phyloP scores from a whole-genome alignment of 1,140 invertebrate species.

The Sarcophaga peregrina region DNA sequence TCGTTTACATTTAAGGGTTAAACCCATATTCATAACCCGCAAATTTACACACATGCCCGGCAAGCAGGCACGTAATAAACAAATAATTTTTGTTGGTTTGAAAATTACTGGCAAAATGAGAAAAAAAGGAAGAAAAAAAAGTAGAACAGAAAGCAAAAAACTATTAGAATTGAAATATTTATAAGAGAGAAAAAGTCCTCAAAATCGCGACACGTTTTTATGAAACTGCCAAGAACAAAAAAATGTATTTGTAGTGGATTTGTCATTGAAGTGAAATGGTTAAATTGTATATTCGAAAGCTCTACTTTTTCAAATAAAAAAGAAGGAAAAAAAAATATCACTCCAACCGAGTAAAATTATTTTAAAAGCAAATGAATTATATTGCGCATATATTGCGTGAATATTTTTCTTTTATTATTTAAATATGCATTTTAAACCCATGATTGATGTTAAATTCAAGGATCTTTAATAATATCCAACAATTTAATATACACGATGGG shows the following conservation, averaged over 20 bases:
- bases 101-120: background rate
- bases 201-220: slow-evolving; percentile 42
- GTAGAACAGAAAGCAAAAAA: background rate
- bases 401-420: too few species aligned
- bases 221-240: background rate
- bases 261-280: background rate
- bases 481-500: too few species aligned
- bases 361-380: too few species aligned
- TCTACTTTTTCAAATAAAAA: background rate
- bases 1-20: too few species aligned
- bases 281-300: slow-evolving; percentile 3
- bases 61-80: slow-evolving; percentile 31
- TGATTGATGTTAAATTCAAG: too few species aligned
- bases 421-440: too few species aligned
- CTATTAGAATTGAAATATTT: background rate
- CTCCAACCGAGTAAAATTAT: too few species aligned
- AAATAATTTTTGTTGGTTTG: slow-evolving; percentile 41
- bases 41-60: slow-evolving; percentile 1
- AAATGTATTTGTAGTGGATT: slow-evolving; percentile 1
- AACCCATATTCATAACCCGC: background rate
- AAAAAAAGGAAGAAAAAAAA: too few species aligned
- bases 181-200: slow-evolving; percentile 10
- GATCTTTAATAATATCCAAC: too few species aligned
- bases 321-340: too few species aligned
- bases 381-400: too few species aligned